Base-by-base conservation (phyloP, 2,113 vertebrate species). In the Holacanthus passer region DNA sequence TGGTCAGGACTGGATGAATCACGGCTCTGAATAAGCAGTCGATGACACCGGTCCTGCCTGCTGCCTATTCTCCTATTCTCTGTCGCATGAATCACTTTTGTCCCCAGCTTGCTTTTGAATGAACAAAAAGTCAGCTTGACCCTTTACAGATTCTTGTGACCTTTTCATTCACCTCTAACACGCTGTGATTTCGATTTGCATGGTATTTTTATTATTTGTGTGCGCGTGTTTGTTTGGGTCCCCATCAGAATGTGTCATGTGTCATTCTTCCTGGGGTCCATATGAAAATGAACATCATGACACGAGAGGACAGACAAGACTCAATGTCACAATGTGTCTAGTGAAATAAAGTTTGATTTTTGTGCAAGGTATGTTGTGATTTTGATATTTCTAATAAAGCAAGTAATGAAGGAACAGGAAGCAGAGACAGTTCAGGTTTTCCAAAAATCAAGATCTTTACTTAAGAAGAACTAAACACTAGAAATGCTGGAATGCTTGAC, bases 1-100 rank as follows among this genome's bases (percentile, higher is more conserved):
- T 31, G 24, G 43, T n/a, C 39, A 73, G 41, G 12, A 73, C 7
- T 3, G 7, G 2, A 29, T 52, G 58, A 79, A 39, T 82, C 81
- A 65, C 3, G 48, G 53, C 35, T 48, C 29, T 7, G 17, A 75
- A 35, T 71, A 39, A 45, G 5, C 35, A 47, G 24, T 60, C 10
- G 5, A 11, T 75, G 16, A 29, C 31, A 73, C 9, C 39, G n/a
- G 17, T 35, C 55, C 65, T 14, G n/a, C n/a, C 53, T 29, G 19
- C 19, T 22, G 53, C 31, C 29, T 76, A 1, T 68, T 66, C 17
- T 58, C 31, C 29, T 76, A 1, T 68, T 66, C 17, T 58, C 69
- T 31, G n/a, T 62, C 16, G 4, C 16, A 60, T 77, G 63, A 83
- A 5, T 63, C 70, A 32, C 43, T 48, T 10, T 10, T 7, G 4